Evolutionary conservation across 2,888 invertebrate species (phyloP).

Genomic region (Drosophila heteroneura): DNA sequence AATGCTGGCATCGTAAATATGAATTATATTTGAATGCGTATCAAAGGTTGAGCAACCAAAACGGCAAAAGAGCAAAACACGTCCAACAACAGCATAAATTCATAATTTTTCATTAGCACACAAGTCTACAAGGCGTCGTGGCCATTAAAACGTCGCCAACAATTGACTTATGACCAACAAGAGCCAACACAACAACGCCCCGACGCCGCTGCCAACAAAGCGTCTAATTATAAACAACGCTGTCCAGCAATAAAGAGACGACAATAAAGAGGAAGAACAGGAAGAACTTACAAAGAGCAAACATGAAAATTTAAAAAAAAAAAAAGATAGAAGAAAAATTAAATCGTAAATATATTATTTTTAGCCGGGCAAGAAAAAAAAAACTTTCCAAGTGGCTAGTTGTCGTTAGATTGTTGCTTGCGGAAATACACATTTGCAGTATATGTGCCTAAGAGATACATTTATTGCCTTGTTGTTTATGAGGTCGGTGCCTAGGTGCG

Average conservation of each 20-base stretch:
- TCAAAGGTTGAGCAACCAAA: slow-evolving; percentile 11
- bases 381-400: slow-evolving; percentile 36
- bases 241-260: slow-evolving; percentile 36
- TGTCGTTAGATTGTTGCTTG: slow-evolving; percentile 20
- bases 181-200: slow-evolving; percentile 27
- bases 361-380: slow-evolving; percentile 48
- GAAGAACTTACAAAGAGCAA: slow-evolving; percentile 47
- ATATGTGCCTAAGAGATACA: slow-evolving; percentile 24
- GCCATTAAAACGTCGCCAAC: slow-evolving; percentile 76
- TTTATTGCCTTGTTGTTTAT: slow-evolving; percentile 48
- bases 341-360: slow-evolving; percentile 74
- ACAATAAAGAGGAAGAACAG: slow-evolving; percentile 24
- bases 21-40: slow-evolving; percentile 47
- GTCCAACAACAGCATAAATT: slow-evolving; percentile 48
- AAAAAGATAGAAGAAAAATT: slow-evolving; percentile 36
- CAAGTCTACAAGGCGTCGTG: slow-evolving; percentile 33
- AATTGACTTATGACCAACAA: slow-evolving; percentile 74
- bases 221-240: slow-evolving; percentile 64
- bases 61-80: slow-evolving; percentile 7
- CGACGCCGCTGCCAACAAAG: slow-evolving; percentile 33
- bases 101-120: slow-evolving; percentile 78
- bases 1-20: slow-evolving; percentile 34
- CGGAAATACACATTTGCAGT: slow-evolving; percentile 28
- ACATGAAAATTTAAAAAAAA: slow-evolving; percentile 48
- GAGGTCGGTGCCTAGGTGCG: slow-evolving; percentile 12